Base-by-base conservation (phyloP, 2,113 vertebrate species). In the Sphaerodactylus townsendi region DNA sequence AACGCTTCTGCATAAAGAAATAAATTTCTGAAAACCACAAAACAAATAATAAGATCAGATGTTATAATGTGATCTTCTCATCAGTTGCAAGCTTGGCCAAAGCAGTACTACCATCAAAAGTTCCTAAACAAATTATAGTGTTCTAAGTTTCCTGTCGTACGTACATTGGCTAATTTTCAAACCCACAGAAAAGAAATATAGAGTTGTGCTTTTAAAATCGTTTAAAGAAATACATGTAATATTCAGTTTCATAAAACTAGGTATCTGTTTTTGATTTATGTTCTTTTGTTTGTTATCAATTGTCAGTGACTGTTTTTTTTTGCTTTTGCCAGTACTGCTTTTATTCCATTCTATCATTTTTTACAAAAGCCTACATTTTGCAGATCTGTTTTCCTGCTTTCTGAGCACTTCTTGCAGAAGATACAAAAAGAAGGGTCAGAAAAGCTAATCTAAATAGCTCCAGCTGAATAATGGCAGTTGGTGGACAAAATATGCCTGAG, bases 381-480 rank as follows among this genome's bases (percentile, higher is more conserved):
- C 70, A 73, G 84, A 76, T 89, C 83, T 89, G 86, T 72, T 91
- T 93, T 92, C 89, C 53, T 70, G 75, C 66, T 48, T 71, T 77
- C 23, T 8, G 78, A 86, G 82, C 83, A 56, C 81, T 81, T 79
- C 83, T 91, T 35, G 25, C 77, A 88, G 95, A 89, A 90, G 88
- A 86, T 83, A 86, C 92, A 90, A 92, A 90, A 90, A 86, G 86
- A 91, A 65, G 93, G 91, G 92, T 92, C 88, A 91, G 87, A 89
- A 92, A 91, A 37, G 72, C 77, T 94, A 92, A 87, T 85, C 82
- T 88, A 93, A 95, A 94, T 87, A 92, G 85, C 89, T 94, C 81
- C 90, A 93, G 91, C 85, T 93, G 90, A 92, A 89, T 87, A 85
- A 90, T 80, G 79, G 71, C 91, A 93, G 94, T 95, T 93, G 94